These are phyloP conservation scores for Cacatua alba DNA, from an alignment of 2,113 vertebrate genomes.

Conservation along the genomic window DNA sequence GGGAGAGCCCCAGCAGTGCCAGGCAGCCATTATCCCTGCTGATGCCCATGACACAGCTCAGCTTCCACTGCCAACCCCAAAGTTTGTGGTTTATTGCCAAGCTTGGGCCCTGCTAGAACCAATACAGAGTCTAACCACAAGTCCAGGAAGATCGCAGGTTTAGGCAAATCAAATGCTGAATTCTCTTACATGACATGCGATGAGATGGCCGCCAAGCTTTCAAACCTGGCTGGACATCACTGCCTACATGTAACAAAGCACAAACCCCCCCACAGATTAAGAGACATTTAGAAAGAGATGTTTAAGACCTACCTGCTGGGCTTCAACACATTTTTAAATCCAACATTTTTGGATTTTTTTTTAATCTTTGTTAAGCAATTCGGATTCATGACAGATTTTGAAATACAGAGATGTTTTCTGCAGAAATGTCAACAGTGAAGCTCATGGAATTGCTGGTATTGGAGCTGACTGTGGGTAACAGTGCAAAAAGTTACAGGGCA, in stretches of 20 bases:
- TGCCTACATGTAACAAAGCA: background rate
- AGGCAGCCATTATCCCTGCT: background rate
- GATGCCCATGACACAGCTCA: rapidly evolving
- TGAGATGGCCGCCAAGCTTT: background rate
- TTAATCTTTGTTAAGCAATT: background rate
- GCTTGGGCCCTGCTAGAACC: background rate
- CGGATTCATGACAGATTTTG: background rate
- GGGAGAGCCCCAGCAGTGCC: background rate
- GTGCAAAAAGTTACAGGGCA: background rate
- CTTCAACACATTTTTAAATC: background rate
- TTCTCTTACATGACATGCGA: background rate
- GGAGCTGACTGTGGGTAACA: background rate
- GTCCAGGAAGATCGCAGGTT: background rate
- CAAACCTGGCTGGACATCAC: background rate
- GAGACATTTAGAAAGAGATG: background rate
- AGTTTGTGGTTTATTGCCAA: background rate
- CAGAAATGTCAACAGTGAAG: background rate
- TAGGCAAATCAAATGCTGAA: background rate
- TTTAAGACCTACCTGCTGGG: background rate
- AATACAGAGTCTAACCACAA: background rate
- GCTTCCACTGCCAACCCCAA: background rate
- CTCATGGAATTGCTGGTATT: background rate
- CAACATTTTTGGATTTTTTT: background rate
- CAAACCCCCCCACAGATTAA: background rate
- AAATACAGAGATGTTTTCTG: background rate